These are phyloP conservation scores for Vultur gryphus DNA, from an alignment of 2,797 vertebrate genomes.

Conservation along the genomic window DNA sequence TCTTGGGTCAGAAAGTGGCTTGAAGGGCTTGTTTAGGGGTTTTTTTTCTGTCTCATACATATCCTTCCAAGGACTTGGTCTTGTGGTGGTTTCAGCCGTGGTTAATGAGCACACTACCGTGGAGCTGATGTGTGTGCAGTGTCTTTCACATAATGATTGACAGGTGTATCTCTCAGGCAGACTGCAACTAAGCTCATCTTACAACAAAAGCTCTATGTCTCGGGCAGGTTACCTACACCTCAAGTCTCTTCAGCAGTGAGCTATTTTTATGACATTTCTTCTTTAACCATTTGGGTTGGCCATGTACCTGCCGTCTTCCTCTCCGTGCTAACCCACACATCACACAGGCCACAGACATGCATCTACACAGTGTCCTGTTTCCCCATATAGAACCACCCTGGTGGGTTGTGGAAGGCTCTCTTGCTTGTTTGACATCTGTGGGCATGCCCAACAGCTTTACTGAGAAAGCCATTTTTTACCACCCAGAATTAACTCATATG, in stretches of 20 bases:
- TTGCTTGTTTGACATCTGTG: background rate
- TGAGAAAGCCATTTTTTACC: background rate
- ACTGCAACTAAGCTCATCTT: background rate
- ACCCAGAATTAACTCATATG: background rate
- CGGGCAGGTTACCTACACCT: background rate
- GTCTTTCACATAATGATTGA: background rate
- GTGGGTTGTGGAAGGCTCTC: background rate
- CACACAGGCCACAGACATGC: background rate
- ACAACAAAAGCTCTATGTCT: background rate
- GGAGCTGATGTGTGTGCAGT: background rate
- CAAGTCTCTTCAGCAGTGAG: background rate
- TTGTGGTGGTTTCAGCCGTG: background rate
- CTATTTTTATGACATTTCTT: background rate
- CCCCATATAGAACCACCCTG: background rate
- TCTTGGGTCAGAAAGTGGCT: background rate
- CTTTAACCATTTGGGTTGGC: background rate
- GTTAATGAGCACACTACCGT: background rate
- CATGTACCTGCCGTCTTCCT: background rate
- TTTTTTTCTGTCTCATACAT: background rate
- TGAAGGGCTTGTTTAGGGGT: background rate
- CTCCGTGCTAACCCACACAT: background rate
- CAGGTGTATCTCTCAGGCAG: background rate
- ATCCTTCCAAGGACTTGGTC: background rate
- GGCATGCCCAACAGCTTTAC: background rate
- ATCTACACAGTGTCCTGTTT: background rate